Percentiles rank a stretch among this genome's conserved stretches.
phyloP scores from a whole-genome alignment of 2,113 vertebrate species.

The Manacus vitellinus region DNA sequence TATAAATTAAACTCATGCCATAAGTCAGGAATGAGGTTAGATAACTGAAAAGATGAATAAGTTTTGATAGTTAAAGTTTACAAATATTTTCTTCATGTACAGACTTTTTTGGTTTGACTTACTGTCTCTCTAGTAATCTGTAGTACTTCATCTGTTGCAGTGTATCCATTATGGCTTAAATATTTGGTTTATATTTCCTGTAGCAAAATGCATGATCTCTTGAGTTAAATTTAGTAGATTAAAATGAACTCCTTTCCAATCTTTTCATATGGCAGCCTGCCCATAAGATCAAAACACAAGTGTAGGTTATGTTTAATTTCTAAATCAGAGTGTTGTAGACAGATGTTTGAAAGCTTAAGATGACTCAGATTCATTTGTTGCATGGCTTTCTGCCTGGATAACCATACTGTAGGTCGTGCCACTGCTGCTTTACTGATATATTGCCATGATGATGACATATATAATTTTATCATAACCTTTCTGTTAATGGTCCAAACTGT shows the following conservation, averaged over 20 bases:
- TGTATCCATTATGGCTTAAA: constrained; percentile 48
- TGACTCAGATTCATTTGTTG: constrained; percentile 65
- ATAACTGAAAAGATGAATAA: neutral
- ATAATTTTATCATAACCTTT: constrained; percentile 23
- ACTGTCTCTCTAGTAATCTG: neutral
- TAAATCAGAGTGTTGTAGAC: constrained; percentile 67
- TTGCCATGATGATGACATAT: neutral
- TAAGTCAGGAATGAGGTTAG: neutral
- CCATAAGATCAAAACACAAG: constrained; percentile 70
- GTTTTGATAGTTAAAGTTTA: neutral
- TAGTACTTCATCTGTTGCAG: neutral
- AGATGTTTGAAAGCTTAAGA: constrained; percentile 73
- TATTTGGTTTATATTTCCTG: constrained; percentile 40
- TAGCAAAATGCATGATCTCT: constrained; percentile 48
- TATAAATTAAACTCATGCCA: neutral
- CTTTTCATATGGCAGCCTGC: constrained; percentile 63
- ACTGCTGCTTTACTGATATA: constrained; percentile 43
- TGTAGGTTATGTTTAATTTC: constrained; percentile 75
- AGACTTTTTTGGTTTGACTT: neutral
- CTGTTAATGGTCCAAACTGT: neutral
- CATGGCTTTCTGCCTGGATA: constrained; percentile 70
- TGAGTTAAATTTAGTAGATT: constrained; percentile 63
- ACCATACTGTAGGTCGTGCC: neutral
- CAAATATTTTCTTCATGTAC: neutral
- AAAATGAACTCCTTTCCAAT: constrained; percentile 69